A percentile compares a stretch with the other conserved stretches of the same genome.
Evolutionary conservation across 1,140 invertebrate genomes (phyloP).

Genomic region (Metaphire vulgaris): DNA sequence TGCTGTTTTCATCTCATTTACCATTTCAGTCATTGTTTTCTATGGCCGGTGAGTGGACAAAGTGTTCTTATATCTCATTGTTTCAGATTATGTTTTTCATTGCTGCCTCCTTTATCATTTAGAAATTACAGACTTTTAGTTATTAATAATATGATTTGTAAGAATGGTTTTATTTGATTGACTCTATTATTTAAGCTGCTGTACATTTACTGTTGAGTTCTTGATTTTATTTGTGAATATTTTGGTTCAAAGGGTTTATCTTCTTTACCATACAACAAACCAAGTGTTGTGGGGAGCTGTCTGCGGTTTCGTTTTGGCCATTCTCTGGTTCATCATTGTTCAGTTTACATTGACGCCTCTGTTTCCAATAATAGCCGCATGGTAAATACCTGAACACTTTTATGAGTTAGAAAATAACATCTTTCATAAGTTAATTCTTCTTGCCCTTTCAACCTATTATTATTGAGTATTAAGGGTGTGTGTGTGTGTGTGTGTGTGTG

Average conservation of each 20-base stretch:
- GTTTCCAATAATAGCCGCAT: conserved; percentile 75
- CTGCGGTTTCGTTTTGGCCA: conserved; percentile 64
- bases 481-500: too few species aligned
- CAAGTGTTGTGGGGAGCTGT: conserved; percentile 74
- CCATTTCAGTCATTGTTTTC: conserved; percentile 45
- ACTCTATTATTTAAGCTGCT: too few species aligned
- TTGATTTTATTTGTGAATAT: not conserved
- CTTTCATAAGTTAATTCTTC: too few species aligned
- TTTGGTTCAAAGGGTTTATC: conserved; percentile 63
- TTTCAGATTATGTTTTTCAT: not conserved
- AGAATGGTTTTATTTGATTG: too few species aligned
- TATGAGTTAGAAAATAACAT: too few species aligned
- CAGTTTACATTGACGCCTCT: conserved; percentile 73
- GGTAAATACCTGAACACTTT: conserved; percentile 60
- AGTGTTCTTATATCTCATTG: not conserved
- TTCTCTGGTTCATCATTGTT: conserved; percentile 70
- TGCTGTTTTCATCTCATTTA: conserved; percentile 41
- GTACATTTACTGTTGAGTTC: too few species aligned
- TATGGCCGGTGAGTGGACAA: conserved; percentile 50
- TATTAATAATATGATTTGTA: too few species aligned
- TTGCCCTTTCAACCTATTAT: too few species aligned
- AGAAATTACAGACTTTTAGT: too few species aligned
- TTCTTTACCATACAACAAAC: conserved; percentile 74
- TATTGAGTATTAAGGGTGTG: too few species aligned
- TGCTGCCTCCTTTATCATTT: too few species aligned